Conservation (phyloP, 2,888 invertebrate genomes). For the Cephus spinipes region DNA sequence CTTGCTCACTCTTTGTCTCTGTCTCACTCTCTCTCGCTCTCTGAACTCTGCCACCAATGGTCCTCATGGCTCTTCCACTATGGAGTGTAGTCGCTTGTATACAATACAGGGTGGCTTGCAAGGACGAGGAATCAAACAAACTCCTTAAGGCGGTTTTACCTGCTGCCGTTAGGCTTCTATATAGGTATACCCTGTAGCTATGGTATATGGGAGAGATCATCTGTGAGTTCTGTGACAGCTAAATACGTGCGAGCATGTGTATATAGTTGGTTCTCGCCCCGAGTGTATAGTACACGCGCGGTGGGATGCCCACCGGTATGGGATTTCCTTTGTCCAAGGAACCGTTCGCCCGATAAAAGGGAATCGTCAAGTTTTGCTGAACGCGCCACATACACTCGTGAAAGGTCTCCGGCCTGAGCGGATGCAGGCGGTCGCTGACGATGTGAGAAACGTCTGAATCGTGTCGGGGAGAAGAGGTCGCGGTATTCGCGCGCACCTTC, state of each 20-base stretch:
- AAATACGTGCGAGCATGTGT: not conserved
- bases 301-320: not conserved
- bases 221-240: not conserved
- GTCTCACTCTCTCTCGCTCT: constrained; percentile 21
- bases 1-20: not conserved
- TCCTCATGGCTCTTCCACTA: constrained; percentile 12
- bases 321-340: constrained; percentile 35
- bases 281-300: not conserved
- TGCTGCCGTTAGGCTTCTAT: constrained; percentile 22
- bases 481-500: not conserved
- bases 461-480: not conserved
- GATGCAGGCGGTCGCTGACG: not conserved
- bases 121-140: constrained; percentile 47
- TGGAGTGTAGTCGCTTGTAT: constrained; percentile 28
- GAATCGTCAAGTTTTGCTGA: not conserved
- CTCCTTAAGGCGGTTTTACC: constrained; percentile 45
- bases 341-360: constrained; percentile 22
- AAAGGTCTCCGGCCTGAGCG: not conserved
- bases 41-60: constrained; percentile 4
- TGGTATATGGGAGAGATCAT: not conserved
- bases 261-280: not conserved
- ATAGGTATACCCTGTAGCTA: not conserved
- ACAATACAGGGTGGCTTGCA: constrained; percentile 47
- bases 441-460: not conserved
- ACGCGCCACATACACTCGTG: not conserved